Percentiles rank a stretch among this genome's conserved stretches.
These are phyloP conservation scores for Synanthedon myopaeformis DNA, from an alignment of 2,888 invertebrate genomes.

Conservation along the genomic window DNA sequence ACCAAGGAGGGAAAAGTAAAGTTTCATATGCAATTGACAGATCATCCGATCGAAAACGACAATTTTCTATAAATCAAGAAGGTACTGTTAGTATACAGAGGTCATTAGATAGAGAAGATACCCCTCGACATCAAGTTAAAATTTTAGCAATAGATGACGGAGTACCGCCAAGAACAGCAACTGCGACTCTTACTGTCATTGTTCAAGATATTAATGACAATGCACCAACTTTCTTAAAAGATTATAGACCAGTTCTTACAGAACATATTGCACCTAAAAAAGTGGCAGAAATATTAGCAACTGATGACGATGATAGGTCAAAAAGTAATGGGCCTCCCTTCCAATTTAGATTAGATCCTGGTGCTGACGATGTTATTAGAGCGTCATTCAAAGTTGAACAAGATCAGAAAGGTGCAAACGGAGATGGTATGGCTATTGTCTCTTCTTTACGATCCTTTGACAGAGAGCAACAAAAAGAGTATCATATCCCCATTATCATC, in stretches of 20 bases:
- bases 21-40: constrained; percentile 93
- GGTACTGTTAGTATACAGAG: constrained; percentile 95
- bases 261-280: constrained; percentile 93
- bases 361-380: constrained; percentile 92
- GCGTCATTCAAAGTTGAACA: constrained; percentile 97
- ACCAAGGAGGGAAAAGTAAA: constrained; percentile 93
- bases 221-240: constrained; percentile 92
- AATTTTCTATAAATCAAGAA: constrained; percentile 94
- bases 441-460: constrained; percentile 93
- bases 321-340: constrained; percentile 98
- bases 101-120: constrained; percentile 92
- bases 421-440: constrained; percentile 98
- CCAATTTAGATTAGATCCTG: constrained; percentile 92
- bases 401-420: constrained; percentile 96
- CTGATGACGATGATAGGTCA: constrained; percentile 93
- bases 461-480: constrained; percentile 95
- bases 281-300: constrained; percentile 92
- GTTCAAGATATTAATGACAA: constrained; percentile 97
- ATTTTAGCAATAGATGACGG: constrained; percentile 96
- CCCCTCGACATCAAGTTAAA: constrained; percentile 95
- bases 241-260: constrained; percentile 91
- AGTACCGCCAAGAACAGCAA: constrained; percentile 91
- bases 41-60: constrained; percentile 90
- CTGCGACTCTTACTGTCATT: constrained; percentile 92
- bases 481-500: constrained; percentile 96